Base-by-base conservation (phyloP, 2,888 invertebrate species). In the Melanostoma mellinum region DNA sequence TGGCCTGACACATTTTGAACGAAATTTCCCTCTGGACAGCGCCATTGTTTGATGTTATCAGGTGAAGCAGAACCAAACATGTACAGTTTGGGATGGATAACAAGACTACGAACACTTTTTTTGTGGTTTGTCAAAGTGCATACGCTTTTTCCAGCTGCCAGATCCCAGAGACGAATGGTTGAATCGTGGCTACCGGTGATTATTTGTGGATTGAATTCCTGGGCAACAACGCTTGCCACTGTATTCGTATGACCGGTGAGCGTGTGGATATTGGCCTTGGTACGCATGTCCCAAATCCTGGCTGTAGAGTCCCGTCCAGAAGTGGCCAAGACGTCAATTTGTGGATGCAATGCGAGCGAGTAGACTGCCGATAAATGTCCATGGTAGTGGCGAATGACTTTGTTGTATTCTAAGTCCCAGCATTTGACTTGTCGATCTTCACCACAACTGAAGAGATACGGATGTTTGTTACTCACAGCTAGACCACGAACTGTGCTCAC, bases 331-430 rank as follows among this genome's bases (percentile, higher is more conserved):
- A 99, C 95, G 92, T 99, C 99, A 85, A 99, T 95, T 3, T 96
- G 96, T 2, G 99, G 98, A 93, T 99, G 99, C 35, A 99, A 92
- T 3, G 97, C 95, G 86, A 99, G 92, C 0, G 97, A 95, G 92
- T 99, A 98, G 63, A 98, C 97, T 0, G 99, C 99, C 44, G 98
- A 98, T 80, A 99, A 92, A 92, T 99, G 99, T 0, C 99, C 99
- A 92, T 99, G 99, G 92, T 99, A 99, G 91, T 99, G 99, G 0
- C 99, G 94, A 87, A 99, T 98, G 2, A 97, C 94, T 91, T 99
- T 99, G 90, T 99, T 99, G 89, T 99, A 98, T 92, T 99, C 99
- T 38, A 99, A 93, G 92, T 99, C 99, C 99, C 99, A 99, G 90
- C 99, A 99, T 92, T 99, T 99, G 0, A 99, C 99, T 92, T 98